A percentile compares a stretch with the other conserved stretches of the same genome.
Evolutionary conservation across 35 echinoderm and acorn worm species (phyloP).

Genomic region (Amphiura filiformis): DNA sequence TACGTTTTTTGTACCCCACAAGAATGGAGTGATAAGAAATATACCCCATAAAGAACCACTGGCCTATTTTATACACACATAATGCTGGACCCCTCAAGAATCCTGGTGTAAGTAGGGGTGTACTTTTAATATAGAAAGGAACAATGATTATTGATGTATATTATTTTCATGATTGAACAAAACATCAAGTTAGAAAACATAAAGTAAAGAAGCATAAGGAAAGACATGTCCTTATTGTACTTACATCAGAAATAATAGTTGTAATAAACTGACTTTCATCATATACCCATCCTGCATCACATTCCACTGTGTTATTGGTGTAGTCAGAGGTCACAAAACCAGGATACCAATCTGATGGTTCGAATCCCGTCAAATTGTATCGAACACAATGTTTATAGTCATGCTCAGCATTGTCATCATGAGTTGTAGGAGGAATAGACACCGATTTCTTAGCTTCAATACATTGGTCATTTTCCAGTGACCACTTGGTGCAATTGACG

Average conservation of each 20-base stretch:
- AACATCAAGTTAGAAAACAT: too few relatives aligned
- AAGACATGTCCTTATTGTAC: too few relatives aligned
- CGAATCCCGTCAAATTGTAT: neutral
- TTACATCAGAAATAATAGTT: neutral
- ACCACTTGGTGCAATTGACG: neutral
- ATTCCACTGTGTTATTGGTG: neutral
- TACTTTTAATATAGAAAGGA: too few relatives aligned
- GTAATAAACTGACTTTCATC: neutral
- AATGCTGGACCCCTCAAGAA: too few relatives aligned
- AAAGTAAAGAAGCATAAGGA: too few relatives aligned
- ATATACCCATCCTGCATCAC: neutral
- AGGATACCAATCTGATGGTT: neutral
- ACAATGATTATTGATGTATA: too few relatives aligned
- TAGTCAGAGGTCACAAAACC: neutral
- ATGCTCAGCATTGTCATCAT: neutral
- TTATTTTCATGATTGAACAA: too few relatives aligned
- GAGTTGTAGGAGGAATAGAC: neutral
- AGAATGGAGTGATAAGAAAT: too few relatives aligned
- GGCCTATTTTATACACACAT: too few relatives aligned
- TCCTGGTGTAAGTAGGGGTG: too few relatives aligned
- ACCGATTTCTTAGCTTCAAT: neutral
- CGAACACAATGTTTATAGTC: neutral
- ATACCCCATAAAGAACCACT: too few relatives aligned
- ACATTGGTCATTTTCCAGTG: neutral
- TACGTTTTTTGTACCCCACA: too few relatives aligned